phyloP scores from a whole-genome alignment of 2,797 vertebrate species.

The Spondyliosoma cantharus region DNA sequence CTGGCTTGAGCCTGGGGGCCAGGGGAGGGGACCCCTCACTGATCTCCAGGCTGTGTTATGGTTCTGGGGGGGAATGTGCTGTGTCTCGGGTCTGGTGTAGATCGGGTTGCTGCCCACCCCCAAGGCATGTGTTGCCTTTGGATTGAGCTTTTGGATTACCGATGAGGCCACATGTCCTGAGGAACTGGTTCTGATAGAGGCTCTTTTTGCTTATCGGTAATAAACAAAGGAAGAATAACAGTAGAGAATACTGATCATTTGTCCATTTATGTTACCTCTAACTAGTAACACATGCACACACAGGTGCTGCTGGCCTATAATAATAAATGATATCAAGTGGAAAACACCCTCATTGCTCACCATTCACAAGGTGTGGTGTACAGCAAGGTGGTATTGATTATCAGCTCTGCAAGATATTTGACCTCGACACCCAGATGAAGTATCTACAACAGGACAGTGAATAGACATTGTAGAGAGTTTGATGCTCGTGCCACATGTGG shows the following conservation, averaged over 20 bases:
- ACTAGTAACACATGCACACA: conserved; percentile 1
- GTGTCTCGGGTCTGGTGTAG: conserved; percentile 69
- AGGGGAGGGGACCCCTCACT: conserved; percentile 41
- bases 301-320: background rate
- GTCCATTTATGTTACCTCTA: background rate
- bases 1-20: conserved; percentile 37
- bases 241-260: background rate
- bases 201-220: conserved; percentile 28
- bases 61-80: conserved; percentile 70
- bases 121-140: conserved; percentile 61
- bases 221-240: conserved; percentile 12
- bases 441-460: no score
- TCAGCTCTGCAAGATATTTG: no score
- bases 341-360: conserved; percentile 1
- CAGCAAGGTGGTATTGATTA: no score
- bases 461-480: no score
- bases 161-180: conserved; percentile 33
- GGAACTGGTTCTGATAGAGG: conserved; percentile 16
- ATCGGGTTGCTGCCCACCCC: conserved; percentile 68
- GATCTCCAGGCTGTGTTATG: conserved; percentile 73
- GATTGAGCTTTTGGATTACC: conserved; percentile 40
- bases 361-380: no score
- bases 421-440: no score
- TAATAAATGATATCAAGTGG: conserved; percentile 12
- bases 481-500: no score